These are phyloP conservation scores for Junonia oenone DNA, from an alignment of 2,888 invertebrate species.

Conservation along the genomic window DNA sequence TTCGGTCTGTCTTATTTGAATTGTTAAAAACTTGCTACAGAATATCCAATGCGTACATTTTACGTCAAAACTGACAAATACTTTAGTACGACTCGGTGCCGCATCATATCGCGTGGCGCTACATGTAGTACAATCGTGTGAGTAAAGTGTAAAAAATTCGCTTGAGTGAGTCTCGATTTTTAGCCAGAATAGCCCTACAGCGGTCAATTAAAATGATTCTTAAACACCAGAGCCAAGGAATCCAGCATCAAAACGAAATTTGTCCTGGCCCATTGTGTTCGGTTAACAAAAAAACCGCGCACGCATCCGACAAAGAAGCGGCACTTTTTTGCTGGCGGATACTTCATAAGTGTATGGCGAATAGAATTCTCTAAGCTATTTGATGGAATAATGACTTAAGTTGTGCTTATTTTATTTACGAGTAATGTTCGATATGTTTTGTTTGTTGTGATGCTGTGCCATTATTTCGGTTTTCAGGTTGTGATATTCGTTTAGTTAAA, in stretches of 20 bases:
- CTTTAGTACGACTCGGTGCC: no score
- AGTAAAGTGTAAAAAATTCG: no score
- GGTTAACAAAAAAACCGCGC: conserved; percentile 48
- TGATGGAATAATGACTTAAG: conserved; percentile 60
- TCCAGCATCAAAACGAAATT: conserved; percentile 58
- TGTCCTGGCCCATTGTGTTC: conserved; percentile 69
- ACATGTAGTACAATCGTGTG: no score
- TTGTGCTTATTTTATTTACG: conserved; percentile 31
- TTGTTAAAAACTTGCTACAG: no score
- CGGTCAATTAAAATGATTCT: conserved; percentile 74
- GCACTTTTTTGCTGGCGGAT: conserved; percentile 53
- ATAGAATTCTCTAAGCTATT: conserved; percentile 56
- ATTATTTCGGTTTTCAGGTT: background rate
- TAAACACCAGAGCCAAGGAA: conserved; percentile 66
- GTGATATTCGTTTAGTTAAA: no score
- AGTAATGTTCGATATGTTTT: background rate
- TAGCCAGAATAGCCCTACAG: conserved; percentile 52
- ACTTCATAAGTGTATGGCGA: conserved; percentile 65
- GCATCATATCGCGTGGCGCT: no score
- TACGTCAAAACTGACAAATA: no score
- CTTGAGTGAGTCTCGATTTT: no score
- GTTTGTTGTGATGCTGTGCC: background rate
- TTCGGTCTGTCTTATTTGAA: no score
- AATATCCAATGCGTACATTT: no score
- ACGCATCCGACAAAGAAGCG: conserved; percentile 65